These are phyloP conservation scores for Pelochelys cantorii DNA, from an alignment of 2,797 vertebrate species.

Conservation along the genomic window DNA sequence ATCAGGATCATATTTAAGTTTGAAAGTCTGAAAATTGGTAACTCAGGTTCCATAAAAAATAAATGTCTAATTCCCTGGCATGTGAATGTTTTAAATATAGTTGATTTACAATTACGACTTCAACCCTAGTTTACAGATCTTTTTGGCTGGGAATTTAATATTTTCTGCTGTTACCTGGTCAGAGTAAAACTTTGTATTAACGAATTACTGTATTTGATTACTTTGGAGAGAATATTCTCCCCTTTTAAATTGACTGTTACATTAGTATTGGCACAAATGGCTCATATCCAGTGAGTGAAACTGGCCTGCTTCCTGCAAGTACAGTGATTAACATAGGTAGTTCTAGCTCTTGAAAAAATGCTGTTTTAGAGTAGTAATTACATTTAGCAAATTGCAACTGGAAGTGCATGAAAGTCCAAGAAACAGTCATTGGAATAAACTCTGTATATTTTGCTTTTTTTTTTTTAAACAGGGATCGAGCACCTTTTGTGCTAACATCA, in stretches of 20 bases:
- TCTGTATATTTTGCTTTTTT: slow-evolving; percentile 10
- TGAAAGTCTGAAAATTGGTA: too few relatives aligned
- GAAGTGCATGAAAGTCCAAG: neutral
- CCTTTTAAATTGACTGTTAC: neutral
- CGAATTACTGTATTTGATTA: neutral
- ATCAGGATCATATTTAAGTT: too few relatives aligned
- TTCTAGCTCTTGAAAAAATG: neutral
- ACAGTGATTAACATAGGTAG: neutral
- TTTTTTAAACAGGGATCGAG: slow-evolving; percentile 89
- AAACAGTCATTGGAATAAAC: neutral
- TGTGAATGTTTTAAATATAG: neutral
- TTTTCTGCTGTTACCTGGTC: neutral
- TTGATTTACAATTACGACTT: neutral
- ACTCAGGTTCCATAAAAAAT: neutral
- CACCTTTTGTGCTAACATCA: slow-evolving; percentile 97
- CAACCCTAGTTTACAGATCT: neutral
- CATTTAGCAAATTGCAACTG: neutral
- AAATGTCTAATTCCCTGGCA: neutral
- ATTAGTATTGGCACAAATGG: neutral
- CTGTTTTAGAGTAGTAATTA: neutral
- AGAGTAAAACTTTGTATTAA: neutral
- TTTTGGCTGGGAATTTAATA: neutral
- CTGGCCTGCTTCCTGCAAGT: neutral
- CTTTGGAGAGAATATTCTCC: neutral
- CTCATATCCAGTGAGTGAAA: neutral